Base-by-base conservation (phyloP, 37 sponge, comb jelly and placozoan species). In the Sycon ciliatum region DNA sequence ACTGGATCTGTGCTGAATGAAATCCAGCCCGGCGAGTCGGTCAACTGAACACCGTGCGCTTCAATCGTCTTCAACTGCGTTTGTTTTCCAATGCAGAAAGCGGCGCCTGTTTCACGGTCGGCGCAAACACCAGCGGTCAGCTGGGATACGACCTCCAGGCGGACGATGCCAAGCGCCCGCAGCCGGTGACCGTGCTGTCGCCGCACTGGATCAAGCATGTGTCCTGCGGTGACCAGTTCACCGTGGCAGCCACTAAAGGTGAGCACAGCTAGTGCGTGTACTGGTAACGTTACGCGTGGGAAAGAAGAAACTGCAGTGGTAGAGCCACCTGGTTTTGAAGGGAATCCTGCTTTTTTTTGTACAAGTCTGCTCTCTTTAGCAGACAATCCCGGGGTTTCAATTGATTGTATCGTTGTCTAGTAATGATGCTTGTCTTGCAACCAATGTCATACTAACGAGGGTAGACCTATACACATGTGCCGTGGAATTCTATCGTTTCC, bases 161-260 rank as follows among this genome's bases (percentile, higher is more conserved):
- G 32, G 71, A 61, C 24, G 55, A 38, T n/a, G 39, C 3, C 5
- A 34, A 60, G 1, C 70, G 56, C 18, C 60, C 76, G 4, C 57
- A 73, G 38, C 32, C 1, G 1, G 32, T 26, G 3, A 71, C 81
- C 27, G 42, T 76, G 7, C 56, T 83, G 3, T 4, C 28, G 3
- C 64, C 34, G 4, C 22, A 74, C 40, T 46, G 76, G 1, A 66
- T 89, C 2, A 42, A 38, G 0, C 42, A 40, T n/a, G 77, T 89
- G 2, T 52, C 78, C 0, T 89, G 91, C 76, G 91, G 91, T 0
- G 91, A 89, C 38, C 55, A 61, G 58, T 89, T 72, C 67, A 82
- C 84, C 20, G 75, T 79, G 13, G 87, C 77, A 7, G 40, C 72
- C 34, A 76, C 71, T 57, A 53, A 46, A 73, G 83, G 91, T 89